Base-by-base conservation (phyloP, 2,113 vertebrate genomes). In the Cephalopholis sonnerati region DNA sequence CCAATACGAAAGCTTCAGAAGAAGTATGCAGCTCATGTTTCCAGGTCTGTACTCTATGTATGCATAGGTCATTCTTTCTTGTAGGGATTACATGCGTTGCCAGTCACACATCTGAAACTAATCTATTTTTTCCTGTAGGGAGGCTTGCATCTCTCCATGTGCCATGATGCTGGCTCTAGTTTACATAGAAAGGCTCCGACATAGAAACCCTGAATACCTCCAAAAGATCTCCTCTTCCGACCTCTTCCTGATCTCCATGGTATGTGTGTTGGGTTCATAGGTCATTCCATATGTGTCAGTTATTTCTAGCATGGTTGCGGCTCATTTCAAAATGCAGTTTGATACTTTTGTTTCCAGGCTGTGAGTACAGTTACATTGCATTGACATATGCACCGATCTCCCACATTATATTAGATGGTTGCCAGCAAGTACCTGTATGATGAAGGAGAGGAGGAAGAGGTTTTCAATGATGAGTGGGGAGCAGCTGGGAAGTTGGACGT, bases 371-470 rank as follows among this genome's bases (percentile, higher is more conserved):
- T 36, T 2, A 59, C 17, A 5, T 4, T 48, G 11, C 6, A 46
- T 10, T 65, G 12, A 61, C 12, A 59, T 36, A 75, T 4, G 0
- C 8, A 2, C 0, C 5, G 3, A 27, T 53, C 11, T 64, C 22
- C 51, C 64, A 8, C 25, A 63, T 15, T 79, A 24, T 5, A 66
- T 50, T 85, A 99, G 98, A 99, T 99, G 98, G 97, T 99, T 87
- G 98, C 98, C 84, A 99, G 98, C 89, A 99, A 99, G 90, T 99
- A 99, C 90, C 94, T 99, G 83, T 99, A 99, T 5, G 98, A 99
- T 9, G 98, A 99, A 92, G 98, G 98, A 1, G 98, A 99, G 69
- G 98, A 99, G 24, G 98, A 99, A 54, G 98, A 99, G 75, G 98
- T 99, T 32, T 99, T 99, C 93, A 99, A 98, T 0, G 98, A 99